A percentile compares a stretch with the other conserved stretches of the same genome.
Evolutionary conservation across 2,888 invertebrate genomes (phyloP).

Genomic region (Allacma fusca): DNA sequence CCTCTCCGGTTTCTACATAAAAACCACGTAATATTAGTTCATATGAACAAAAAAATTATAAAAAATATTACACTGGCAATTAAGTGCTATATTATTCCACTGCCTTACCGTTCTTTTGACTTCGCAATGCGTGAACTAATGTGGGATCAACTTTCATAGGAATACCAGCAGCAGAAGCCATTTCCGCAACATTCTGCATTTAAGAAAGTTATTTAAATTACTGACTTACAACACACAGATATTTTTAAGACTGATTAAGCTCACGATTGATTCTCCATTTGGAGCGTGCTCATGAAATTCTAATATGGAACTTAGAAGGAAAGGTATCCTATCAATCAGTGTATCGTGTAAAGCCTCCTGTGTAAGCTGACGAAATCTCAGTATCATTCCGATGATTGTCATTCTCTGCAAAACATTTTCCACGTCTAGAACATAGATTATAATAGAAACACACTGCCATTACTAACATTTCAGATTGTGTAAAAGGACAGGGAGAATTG

Average conservation of each 20-base stretch:
- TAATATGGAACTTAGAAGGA: conserved; percentile 90
- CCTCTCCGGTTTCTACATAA: conserved; percentile 79
- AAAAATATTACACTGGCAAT: neutral
- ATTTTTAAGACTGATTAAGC: too few species aligned
- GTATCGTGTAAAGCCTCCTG: conserved; percentile 95
- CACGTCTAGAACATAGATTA: conserved; percentile 70
- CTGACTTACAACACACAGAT: too few species aligned
- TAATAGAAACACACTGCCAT: too few species aligned
- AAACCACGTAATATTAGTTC: conserved; percentile 40
- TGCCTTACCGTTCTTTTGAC: conserved; percentile 76
- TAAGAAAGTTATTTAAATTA: neutral
- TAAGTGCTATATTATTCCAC: too few species aligned
- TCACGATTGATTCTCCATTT: conserved; percentile 78
- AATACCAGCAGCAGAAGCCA: conserved; percentile 96
- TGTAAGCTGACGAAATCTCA: conserved; percentile 92
- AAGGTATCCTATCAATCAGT: conserved; percentile 92
- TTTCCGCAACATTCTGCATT: conserved; percentile 87
- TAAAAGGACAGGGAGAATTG: too few species aligned
- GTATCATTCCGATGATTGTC: conserved; percentile 97
- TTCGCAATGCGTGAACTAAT: conserved; percentile 85
- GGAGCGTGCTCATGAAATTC: conserved; percentile 94
- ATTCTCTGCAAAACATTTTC: conserved; percentile 96
- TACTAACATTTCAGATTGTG: too few species aligned
- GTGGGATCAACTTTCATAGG: conserved; percentile 95
- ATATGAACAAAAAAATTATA: neutral